Evolutionary conservation across 2,888 invertebrate species (phyloP).

Genomic region (Blera fallax): DNA sequence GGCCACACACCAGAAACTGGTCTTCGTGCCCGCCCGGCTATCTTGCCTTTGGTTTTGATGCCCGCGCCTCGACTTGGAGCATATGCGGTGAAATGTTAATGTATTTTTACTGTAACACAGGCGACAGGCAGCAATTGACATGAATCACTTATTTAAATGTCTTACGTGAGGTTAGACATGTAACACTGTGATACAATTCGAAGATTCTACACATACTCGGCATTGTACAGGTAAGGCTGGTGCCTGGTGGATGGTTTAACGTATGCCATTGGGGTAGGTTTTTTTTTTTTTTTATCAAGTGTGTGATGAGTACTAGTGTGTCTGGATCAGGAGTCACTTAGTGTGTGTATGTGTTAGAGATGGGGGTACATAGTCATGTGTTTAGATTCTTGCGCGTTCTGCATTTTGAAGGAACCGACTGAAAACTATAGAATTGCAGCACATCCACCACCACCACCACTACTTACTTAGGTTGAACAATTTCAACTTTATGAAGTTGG

Average conservation of each 20-base stretch:
- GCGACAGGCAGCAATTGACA: constrained; percentile 63
- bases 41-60: not conserved
- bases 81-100: constrained; percentile 64
- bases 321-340: constrained; percentile 32
- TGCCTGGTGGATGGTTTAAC: not conserved
- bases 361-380: not conserved
- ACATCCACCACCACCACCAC: too few relatives aligned
- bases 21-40: constrained; percentile 5
- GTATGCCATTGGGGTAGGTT: constrained; percentile 48
- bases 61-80: constrained; percentile 15
- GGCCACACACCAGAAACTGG: constrained; percentile 41
- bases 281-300: constrained; percentile 2
- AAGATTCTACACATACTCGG: constrained; percentile 10
- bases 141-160: constrained; percentile 71
- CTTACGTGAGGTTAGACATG: constrained; percentile 62
- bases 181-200: constrained; percentile 52
- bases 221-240: not conserved
- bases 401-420: not conserved
- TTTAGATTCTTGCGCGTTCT: not conserved
- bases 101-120: constrained; percentile 61
- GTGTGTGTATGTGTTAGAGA: too few relatives aligned
- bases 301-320: not conserved
- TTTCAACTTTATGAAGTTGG: not conserved
- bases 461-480: not conserved
- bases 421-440: not conserved